Percentiles rank a stretch among this genome's conserved stretches.
phyloP scores from a whole-genome alignment of 2,113 vertebrate species.

The Tylochromis polylepis region DNA sequence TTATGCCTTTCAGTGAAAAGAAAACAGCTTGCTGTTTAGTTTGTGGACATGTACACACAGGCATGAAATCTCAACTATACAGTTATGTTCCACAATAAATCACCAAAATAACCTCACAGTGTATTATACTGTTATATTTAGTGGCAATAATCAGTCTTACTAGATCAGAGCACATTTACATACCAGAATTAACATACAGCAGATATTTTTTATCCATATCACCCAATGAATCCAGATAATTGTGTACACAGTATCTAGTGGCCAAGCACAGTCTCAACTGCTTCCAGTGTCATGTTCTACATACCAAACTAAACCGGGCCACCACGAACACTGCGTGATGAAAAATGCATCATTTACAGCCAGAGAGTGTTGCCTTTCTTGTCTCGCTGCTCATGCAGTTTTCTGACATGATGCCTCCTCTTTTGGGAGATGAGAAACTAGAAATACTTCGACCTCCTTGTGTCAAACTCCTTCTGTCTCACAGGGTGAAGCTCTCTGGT shows the following conservation, averaged over 20 bases:
- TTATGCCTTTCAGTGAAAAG: neutral
- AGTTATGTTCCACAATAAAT: neutral
- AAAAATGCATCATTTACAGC: slow-evolving; percentile 39
- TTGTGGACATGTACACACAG: neutral
- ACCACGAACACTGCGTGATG: neutral
- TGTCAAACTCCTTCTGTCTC: slow-evolving; percentile 33
- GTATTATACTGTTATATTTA: neutral
- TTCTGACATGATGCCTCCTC: slow-evolving; percentile 44
- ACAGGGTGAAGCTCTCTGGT: slow-evolving; percentile 18
- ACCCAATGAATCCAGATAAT: neutral
- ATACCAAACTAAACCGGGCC: neutral
- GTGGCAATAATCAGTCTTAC: neutral
- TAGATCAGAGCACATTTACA: neutral
- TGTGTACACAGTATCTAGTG: neutral
- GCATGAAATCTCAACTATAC: neutral
- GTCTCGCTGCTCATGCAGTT: slow-evolving; percentile 16
- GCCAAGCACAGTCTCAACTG: neutral
- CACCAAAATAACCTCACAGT: neutral
- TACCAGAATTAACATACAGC: neutral
- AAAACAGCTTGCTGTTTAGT: neutral
- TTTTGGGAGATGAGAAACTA: slow-evolving; percentile 30
- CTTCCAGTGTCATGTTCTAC: neutral
- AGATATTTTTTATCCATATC: neutral
- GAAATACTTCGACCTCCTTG: slow-evolving; percentile 54
- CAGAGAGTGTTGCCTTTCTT: neutral